phyloP scores from a whole-genome alignment of 2,888 invertebrate genomes.

The Bimastos eiseni region DNA sequence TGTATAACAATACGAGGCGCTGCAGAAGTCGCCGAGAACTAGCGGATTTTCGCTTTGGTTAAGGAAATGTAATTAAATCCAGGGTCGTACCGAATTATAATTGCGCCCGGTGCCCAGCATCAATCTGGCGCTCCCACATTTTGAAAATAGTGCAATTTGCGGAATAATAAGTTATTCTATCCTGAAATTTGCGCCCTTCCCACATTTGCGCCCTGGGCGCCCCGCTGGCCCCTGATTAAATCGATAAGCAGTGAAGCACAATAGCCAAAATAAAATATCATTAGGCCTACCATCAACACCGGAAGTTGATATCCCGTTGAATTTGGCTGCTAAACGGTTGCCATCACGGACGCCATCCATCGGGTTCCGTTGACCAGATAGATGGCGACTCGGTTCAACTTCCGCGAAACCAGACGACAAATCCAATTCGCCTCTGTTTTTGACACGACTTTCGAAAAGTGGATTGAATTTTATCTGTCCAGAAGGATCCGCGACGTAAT shows the following conservation, averaged over 20 bases:
- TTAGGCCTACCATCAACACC: not conserved
- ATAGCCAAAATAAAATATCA: not conserved
- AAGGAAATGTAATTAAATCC: not conserved
- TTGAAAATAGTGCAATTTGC: too few species aligned
- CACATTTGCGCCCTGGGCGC: too few species aligned
- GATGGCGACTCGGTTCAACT: slow-evolving; percentile 13
- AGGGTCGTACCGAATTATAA: too few species aligned
- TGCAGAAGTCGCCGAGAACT: not conserved
- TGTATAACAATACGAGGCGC: not conserved
- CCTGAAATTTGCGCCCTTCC: too few species aligned
- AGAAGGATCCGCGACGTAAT: not conserved
- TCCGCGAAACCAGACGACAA: not conserved
- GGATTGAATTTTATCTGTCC: not conserved
- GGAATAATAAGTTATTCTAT: too few species aligned
- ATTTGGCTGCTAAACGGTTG: not conserved
- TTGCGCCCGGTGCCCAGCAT: too few species aligned
- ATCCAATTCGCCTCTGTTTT: not conserved
- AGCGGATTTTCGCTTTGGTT: not conserved
- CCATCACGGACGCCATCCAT: not conserved
- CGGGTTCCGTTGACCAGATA: not conserved
- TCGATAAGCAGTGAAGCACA: not conserved
- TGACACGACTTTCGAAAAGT: not conserved
- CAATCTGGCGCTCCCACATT: too few species aligned
- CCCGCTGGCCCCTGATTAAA: too few species aligned
- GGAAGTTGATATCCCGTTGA: not conserved